A percentile compares a stretch with the other conserved stretches of the same genome.
Conservation (phyloP, 2,797 vertebrate species). For the Natrix natrix region DNA sequence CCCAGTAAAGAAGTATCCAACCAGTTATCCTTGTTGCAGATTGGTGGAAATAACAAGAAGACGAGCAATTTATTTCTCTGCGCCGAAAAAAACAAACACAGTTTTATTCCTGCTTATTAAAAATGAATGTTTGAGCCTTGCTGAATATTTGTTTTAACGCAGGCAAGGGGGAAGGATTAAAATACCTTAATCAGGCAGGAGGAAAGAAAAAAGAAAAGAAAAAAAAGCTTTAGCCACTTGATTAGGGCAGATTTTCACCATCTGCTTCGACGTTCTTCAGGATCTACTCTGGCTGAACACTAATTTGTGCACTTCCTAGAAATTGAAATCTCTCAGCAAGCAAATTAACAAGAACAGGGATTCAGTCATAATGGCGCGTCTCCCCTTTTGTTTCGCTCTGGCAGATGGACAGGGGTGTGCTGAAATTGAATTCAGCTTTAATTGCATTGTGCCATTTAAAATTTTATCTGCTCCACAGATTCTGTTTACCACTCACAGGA, state of each 20-base stretch:
- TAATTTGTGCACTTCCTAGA: constrained; percentile 90
- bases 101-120: constrained; percentile 61
- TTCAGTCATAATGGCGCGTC: constrained; percentile 95
- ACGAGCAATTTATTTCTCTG: constrained; percentile 20
- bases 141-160: constrained; percentile 75
- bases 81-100: constrained; percentile 44
- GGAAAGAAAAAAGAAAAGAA: constrained; percentile 37
- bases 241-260: constrained; percentile 92
- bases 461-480: constrained; percentile 98
- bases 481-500: constrained; percentile 98
- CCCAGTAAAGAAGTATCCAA: constrained; percentile 41
- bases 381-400: constrained; percentile 97
- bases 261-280: constrained; percentile 92
- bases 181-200: constrained; percentile 82
- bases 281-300: constrained; percentile 89
- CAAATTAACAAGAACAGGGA: constrained; percentile 96
- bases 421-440: constrained; percentile 99
- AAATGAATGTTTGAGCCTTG: constrained; percentile 56
- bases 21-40: constrained; percentile 53
- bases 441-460: constrained; percentile 99
- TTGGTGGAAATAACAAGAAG: background rate
- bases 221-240: constrained; percentile 83
- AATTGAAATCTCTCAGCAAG: constrained; percentile 96
- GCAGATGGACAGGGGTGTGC: constrained; percentile 98
- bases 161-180: constrained; percentile 82